A percentile compares a stretch with the other conserved stretches of the same genome.
Conservation (phyloP, 1,140 invertebrate genomes). For the Pseudomyrmex flavicornis region DNA sequence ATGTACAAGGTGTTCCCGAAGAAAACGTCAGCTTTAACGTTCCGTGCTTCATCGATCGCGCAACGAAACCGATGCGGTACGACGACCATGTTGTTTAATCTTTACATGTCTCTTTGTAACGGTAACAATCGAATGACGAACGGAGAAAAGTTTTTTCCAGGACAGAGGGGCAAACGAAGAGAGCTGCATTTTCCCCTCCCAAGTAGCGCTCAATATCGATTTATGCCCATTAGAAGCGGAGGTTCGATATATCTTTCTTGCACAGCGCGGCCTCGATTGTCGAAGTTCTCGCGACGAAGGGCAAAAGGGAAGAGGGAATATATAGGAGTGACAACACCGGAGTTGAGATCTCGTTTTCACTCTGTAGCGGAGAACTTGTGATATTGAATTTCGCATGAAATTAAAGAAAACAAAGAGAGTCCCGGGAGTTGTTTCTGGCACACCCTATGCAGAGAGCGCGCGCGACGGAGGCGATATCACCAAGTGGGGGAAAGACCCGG, state of each 20-base stretch:
- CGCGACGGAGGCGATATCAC: constrained; percentile 45
- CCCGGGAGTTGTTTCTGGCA: constrained; percentile 72
- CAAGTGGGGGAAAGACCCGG: constrained; percentile 58
- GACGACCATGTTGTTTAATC: neutral
- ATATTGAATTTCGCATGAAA: constrained; percentile 74
- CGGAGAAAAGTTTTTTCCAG: constrained; percentile 41
- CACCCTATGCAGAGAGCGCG: constrained; percentile 70
- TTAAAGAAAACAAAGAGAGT: constrained; percentile 74
- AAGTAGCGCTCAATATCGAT: constrained; percentile 39
- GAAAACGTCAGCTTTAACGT: constrained; percentile 50
- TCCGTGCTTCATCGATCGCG: constrained; percentile 15
- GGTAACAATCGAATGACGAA: constrained; percentile 4
- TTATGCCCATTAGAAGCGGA: constrained; percentile 42
- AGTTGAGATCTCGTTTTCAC: constrained; percentile 64
- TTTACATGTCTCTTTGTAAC: neutral
- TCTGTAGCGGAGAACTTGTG: constrained; percentile 57
- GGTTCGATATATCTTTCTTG: constrained; percentile 40
- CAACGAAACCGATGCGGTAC: neutral
- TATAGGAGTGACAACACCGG: neutral
- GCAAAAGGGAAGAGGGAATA: constrained; percentile 31
- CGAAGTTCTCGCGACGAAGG: constrained; percentile 47
- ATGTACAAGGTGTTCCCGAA: constrained; percentile 49
- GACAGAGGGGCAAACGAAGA: constrained; percentile 4
- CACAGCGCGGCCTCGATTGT: constrained; percentile 33
- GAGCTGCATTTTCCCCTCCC: neutral